phyloP scores from a whole-genome alignment of 2,113 vertebrate species.

The Lucifuga dentata region DNA sequence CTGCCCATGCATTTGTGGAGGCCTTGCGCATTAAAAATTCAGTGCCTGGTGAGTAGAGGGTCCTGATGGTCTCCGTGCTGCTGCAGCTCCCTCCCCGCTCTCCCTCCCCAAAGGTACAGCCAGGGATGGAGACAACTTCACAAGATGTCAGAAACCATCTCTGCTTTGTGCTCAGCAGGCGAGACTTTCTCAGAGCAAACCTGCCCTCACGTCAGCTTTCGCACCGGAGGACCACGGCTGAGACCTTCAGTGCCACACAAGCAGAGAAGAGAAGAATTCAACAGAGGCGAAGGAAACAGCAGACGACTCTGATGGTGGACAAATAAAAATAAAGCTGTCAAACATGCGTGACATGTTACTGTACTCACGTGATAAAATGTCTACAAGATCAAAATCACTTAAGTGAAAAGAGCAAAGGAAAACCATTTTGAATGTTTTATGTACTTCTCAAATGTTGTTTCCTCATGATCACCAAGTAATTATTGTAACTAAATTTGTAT shows the following conservation, averaged over 20 bases:
- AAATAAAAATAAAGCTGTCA: neutral
- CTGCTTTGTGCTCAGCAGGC: conserved; percentile 85
- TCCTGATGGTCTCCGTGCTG: conserved; percentile 84
- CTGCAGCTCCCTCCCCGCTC: conserved; percentile 49
- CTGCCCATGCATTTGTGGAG: conserved; percentile 89
- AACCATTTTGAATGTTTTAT: neutral
- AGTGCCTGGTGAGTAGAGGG: conserved; percentile 83
- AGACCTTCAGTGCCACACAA: conserved; percentile 35
- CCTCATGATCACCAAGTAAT: no score
- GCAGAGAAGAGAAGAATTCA: conserved; percentile 15
- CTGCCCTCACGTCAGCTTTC: conserved; percentile 72
- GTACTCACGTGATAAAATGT: neutral
- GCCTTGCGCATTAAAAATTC: conserved; percentile 91
- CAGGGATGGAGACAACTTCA: conserved; percentile 87
- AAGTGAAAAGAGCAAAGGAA: neutral
- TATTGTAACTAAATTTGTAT: no score
- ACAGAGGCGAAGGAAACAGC: conserved; percentile 56
- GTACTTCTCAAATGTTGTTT: neutral
- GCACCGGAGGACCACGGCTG: conserved; percentile 56
- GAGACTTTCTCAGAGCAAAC: conserved; percentile 78
- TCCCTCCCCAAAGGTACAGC: conserved; percentile 85
- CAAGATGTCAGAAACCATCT: conserved; percentile 91
- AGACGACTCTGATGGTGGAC: conserved; percentile 14
- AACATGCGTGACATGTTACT: neutral
- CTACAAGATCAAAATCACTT: neutral